Percentiles rank a stretch among this genome's conserved stretches.
These are phyloP conservation scores for Desmodus rotundus DNA, from an alignment of 2,113 vertebrate species.

Conservation along the genomic window DNA sequence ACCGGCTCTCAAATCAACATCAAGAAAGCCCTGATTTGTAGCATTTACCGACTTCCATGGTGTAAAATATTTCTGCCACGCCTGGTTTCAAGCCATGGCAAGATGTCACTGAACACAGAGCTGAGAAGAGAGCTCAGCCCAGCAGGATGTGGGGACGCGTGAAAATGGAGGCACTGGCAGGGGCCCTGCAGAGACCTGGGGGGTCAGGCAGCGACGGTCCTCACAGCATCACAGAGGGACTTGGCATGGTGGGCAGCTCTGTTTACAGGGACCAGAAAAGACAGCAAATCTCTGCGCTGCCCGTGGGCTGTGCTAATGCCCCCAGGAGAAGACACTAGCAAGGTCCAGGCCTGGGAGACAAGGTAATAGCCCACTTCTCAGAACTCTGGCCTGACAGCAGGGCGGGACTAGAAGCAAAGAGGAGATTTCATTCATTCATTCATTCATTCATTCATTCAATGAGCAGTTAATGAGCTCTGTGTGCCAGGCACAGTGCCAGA, in stretches of 20 bases:
- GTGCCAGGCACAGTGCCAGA: neutral
- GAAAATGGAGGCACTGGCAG: fast-evolving
- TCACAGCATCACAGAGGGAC: neutral
- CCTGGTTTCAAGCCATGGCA: neutral
- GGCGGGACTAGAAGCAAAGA: neutral
- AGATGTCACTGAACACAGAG: neutral
- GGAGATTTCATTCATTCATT: neutral
- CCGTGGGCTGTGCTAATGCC: neutral
- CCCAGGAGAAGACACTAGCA: neutral
- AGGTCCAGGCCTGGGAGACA: neutral
- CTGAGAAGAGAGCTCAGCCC: neutral
- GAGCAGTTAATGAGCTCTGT: neutral
- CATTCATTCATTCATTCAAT: neutral
- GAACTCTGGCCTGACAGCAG: neutral
- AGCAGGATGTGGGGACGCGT: neutral
- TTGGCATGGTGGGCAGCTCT: neutral
- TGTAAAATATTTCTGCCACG: neutral
- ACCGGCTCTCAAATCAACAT: neutral
- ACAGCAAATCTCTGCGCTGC: neutral
- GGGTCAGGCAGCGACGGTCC: neutral
- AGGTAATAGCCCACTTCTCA: neutral
- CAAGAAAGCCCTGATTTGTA: neutral
- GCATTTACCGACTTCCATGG: neutral
- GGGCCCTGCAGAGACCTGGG: neutral
- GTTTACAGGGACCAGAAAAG: neutral